phyloP scores from a whole-genome alignment of 2,113 vertebrate species.

The Chaetodon auriga region DNA sequence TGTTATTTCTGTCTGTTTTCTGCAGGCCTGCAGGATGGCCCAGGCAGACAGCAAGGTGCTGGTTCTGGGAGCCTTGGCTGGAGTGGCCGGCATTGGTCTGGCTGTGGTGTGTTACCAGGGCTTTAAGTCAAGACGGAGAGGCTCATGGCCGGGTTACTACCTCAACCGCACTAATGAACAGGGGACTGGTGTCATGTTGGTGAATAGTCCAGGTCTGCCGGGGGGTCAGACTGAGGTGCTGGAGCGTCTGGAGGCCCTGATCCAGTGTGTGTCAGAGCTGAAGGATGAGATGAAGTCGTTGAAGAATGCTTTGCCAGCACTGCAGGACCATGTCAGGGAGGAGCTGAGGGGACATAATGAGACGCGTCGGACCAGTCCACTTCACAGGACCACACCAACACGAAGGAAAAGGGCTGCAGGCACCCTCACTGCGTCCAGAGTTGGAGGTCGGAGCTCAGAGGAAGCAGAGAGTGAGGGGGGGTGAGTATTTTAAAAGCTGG shows the following conservation, averaged over 20 bases:
- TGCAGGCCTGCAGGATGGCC: conserved; percentile 85
- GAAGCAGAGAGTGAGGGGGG: conserved; percentile 97
- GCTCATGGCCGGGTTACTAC: conserved; percentile 23
- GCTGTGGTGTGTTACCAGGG: conserved; percentile 86
- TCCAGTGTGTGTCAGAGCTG: conserved; percentile 91
- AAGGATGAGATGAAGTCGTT: conserved; percentile 91
- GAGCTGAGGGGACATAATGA: conserved; percentile 84
- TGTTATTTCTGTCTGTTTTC: conserved; percentile 13
- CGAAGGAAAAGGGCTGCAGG: conserved; percentile 84
- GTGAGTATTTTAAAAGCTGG: conserved; percentile 83
- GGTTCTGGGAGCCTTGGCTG: conserved; percentile 89
- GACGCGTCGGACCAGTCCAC: conserved; percentile 80
- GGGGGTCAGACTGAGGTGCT: conserved; percentile 89
- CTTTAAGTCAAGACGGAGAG: conserved; percentile 60
- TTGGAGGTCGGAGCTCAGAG: conserved; percentile 90
- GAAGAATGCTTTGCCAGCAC: conserved; percentile 89
- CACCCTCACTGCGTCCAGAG: conserved; percentile 47
- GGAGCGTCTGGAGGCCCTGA: conserved; percentile 89
- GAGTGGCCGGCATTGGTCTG: conserved; percentile 90
- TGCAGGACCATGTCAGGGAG: conserved; percentile 88
- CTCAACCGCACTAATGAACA: conserved; percentile 58
- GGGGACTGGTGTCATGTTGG: conserved; percentile 48
- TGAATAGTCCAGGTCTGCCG: conserved; percentile 64
- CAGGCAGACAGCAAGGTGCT: conserved; percentile 87
- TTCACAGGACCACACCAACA: conserved; percentile 82